Base-by-base conservation (phyloP, 2,888 invertebrate genomes). In the Cheilosia scutellata region DNA sequence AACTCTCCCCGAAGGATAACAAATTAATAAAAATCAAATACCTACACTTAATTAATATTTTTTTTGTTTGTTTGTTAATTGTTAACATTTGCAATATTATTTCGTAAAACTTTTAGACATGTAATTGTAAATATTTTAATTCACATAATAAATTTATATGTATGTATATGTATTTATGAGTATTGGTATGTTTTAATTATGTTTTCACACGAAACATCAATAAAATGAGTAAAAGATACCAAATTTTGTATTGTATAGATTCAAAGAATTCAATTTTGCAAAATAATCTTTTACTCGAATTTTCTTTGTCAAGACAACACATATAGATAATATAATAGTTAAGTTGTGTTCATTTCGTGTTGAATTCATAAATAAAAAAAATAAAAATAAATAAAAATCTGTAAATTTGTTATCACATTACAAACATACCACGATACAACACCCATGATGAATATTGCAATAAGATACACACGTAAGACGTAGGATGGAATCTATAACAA, bases 51-150 rank as follows among this genome's bases (percentile, higher is more conserved):
- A 4, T 37, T 37, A 47, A 68, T 29, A 57, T 70, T 27, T 37
- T 37, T 68, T 62, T 62, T 40, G 9, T 60, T 42, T 77, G 75
- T 78, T 80, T 77, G 72, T 78, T 77, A 75, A 76, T 82, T 77
- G 86, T 86, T 82, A 82, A 71, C 60, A 77, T 55, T 82, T 82
- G 86, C 84, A 87, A 87, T 87, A 87, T 87, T 84, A 78, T 87
- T 87, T 87, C 72, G 55, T 87, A 84, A 83, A 74, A 58, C 53
- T 65, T 63, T 68, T 86, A 86, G 71, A 71, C 37, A 75, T 82
- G 62, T 86, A 76, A 86, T 66, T 86, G 76, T 77, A 82, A 77
- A 86, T 86, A 76, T 82, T 72, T 68, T 44, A 68, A 66, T 72
- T 72, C 60, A 62, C 62, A 75, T 77, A 76, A 82, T 68, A 76